phyloP scores from a whole-genome alignment of 2,888 invertebrate species.

The Melitaea athalia region DNA sequence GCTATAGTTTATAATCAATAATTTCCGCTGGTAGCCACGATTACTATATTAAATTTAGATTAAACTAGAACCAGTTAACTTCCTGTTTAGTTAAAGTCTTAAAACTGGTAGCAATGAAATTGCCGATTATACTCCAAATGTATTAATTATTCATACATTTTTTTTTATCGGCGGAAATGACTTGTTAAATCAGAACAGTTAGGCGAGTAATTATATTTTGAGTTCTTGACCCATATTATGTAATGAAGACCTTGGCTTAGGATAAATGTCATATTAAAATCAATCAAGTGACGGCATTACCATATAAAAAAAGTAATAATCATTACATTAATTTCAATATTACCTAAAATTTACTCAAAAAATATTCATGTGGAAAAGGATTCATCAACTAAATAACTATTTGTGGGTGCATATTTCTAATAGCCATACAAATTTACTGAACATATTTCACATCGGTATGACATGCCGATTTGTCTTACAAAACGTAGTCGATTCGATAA shows the following conservation, averaged over 20 bases:
- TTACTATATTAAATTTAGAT: constrained; percentile 41
- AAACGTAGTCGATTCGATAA: constrained; percentile 15
- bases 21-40: constrained; percentile 41
- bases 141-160: constrained; percentile 31
- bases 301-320: too few species aligned
- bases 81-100: constrained; percentile 40
- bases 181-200: constrained; percentile 22
- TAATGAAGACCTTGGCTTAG: constrained; percentile 11
- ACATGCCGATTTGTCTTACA: constrained; percentile 8
- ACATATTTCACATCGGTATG: constrained; percentile 4
- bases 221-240: constrained; percentile 15
- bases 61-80: constrained; percentile 40
- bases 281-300: not conserved
- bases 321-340: not conserved
- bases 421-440: constrained; percentile 1
- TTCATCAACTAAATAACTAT: not conserved
- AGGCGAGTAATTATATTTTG: constrained; percentile 16
- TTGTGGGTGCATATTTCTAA: not conserved
- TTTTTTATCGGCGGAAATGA: constrained; percentile 30
- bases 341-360: not conserved
- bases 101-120: constrained; percentile 38
- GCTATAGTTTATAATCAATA: constrained; percentile 40
- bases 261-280: not conserved
- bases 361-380: too few species aligned
- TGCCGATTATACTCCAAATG: constrained; percentile 35